These are phyloP conservation scores for Drosophila sordidula DNA, from an alignment of 2,888 invertebrate species.

Conservation along the genomic window DNA sequence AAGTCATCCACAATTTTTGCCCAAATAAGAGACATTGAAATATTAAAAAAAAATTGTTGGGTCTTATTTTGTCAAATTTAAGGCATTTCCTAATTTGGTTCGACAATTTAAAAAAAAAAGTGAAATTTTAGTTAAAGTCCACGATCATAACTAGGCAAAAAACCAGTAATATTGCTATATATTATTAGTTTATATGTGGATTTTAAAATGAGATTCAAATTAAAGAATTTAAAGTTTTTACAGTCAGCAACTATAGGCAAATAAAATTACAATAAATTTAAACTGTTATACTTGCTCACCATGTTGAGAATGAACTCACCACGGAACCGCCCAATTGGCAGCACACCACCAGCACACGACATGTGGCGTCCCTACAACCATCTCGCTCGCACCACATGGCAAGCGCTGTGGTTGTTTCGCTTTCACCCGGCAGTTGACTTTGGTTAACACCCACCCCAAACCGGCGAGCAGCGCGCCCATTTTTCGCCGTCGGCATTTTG, in stretches of 20 bases:
- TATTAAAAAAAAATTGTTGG: no score
- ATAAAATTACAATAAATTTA: not conserved
- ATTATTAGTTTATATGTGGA: no score
- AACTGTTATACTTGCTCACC: conserved; percentile 54
- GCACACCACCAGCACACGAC: conserved; percentile 32
- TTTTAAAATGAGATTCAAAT: not conserved
- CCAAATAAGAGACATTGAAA: no score
- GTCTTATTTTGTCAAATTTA: no score
- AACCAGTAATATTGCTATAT: no score
- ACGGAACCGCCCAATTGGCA: conserved; percentile 43
- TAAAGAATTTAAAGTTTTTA: no score
- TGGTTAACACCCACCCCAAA: conserved; percentile 51
- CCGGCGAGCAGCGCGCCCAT: conserved; percentile 57
- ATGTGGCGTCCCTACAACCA: not conserved
- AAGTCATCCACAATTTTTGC: no score
- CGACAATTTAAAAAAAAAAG: no score
- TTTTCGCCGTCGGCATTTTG: conserved; percentile 72
- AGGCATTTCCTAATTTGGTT: no score
- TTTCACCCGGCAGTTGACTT: conserved; percentile 2
- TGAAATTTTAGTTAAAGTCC: no score
- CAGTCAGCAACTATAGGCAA: no score
- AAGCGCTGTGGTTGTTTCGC: conserved; percentile 9
- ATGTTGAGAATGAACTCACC: conserved; percentile 39
- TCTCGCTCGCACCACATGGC: conserved; percentile 36
- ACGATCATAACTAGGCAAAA: no score